These are phyloP conservation scores for Notarius quadriscutis DNA, from an alignment of 2,113 vertebrate species.

Conservation along the genomic window DNA sequence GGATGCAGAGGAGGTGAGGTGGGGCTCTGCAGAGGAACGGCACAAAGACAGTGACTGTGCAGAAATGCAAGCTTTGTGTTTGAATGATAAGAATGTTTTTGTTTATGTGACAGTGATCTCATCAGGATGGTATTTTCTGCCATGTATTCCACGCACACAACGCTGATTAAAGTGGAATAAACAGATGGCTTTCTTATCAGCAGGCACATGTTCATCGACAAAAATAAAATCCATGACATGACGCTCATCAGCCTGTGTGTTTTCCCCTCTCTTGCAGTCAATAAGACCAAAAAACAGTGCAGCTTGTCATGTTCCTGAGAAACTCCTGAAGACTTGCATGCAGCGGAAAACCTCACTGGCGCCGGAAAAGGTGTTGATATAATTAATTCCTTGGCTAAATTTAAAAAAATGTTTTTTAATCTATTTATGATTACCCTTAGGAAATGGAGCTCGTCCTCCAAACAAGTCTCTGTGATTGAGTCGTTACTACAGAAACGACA, in stretches of 20 bases:
- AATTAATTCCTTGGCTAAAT: neutral
- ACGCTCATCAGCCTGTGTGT: too few relatives aligned
- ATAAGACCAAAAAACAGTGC: too few relatives aligned
- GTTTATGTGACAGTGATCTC: neutral
- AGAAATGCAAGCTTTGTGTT: constrained; percentile 52
- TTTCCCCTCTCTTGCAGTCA: too few relatives aligned
- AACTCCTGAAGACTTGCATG: too few relatives aligned
- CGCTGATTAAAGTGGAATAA: neutral
- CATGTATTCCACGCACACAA: neutral
- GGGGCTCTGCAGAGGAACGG: constrained; percentile 56
- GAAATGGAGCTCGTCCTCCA: too few relatives aligned
- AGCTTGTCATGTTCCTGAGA: too few relatives aligned
- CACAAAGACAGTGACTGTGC: constrained; percentile 75
- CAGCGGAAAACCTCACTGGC: neutral
- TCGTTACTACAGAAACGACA: neutral
- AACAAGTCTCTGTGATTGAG: neutral
- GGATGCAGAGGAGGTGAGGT: constrained; percentile 64
- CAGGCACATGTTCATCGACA: neutral
- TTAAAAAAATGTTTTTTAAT: neutral
- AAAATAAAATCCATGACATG: neutral
- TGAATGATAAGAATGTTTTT: constrained; percentile 3
- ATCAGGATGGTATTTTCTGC: neutral
- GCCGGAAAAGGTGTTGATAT: neutral
- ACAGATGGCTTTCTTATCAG: neutral
- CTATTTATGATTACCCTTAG: neutral